A percentile compares a stretch with the other conserved stretches of the same genome.
phyloP scores from a whole-genome alignment of 1,140 invertebrate genomes.

The Armadillidium nasatum region DNA sequence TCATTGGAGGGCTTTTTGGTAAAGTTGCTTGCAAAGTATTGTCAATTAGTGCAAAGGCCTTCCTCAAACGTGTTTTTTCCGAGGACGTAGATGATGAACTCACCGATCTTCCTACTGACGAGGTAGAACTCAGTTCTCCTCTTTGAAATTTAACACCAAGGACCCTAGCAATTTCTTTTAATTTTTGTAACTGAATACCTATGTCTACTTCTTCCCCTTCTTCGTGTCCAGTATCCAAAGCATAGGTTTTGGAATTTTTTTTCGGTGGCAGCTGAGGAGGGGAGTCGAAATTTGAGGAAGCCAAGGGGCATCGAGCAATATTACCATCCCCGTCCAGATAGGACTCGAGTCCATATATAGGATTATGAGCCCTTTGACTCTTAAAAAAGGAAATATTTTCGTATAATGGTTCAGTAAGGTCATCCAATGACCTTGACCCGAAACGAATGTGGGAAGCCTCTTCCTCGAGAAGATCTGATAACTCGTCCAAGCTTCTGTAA shows the following conservation, averaged over 20 bases:
- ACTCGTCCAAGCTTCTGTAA: conserved; percentile 38
- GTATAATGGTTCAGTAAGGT: conserved; percentile 41
- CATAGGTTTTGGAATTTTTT: background rate
- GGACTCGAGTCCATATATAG: background rate
- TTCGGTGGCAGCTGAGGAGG: background rate
- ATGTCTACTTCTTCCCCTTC: too few species aligned
- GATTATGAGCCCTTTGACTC: conserved; percentile 25
- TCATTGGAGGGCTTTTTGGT: conserved; percentile 24
- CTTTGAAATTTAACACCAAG: conserved; percentile 35
- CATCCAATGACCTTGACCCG: conserved; percentile 28
- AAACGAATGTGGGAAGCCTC: conserved; percentile 23
- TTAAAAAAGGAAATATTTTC: too few species aligned
- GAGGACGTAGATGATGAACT: background rate
- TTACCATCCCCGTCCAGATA: background rate
- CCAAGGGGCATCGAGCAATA: too few species aligned
- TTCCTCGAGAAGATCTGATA: conserved; percentile 40
- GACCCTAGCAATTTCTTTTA: conserved; percentile 36
- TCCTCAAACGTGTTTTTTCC: background rate
- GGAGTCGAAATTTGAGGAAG: background rate
- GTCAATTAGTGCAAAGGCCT: background rate
- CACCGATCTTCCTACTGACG: background rate
- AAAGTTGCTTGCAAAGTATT: conserved; percentile 21
- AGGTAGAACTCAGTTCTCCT: conserved; percentile 33
- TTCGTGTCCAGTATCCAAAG: background rate
- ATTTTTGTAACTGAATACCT: conserved; percentile 36